These are phyloP conservation scores for Eupleurogrammus muticus DNA, from an alignment of 2,797 vertebrate genomes.

Conservation along the genomic window DNA sequence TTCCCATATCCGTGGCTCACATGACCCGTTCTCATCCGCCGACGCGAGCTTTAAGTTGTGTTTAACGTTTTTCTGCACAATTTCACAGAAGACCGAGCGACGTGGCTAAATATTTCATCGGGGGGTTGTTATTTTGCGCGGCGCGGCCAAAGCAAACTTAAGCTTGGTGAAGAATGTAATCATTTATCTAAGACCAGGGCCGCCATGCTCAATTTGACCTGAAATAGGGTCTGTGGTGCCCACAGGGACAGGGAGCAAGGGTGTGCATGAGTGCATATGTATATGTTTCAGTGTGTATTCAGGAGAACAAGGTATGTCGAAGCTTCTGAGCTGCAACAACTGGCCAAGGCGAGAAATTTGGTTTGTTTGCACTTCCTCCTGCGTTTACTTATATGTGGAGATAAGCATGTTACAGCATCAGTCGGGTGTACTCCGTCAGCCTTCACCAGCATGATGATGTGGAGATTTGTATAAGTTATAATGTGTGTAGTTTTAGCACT, in stretches of 20 bases:
- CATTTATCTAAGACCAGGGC: constrained; percentile 81
- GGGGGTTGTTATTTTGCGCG: constrained; percentile 73
- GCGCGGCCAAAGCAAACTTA: constrained; percentile 80
- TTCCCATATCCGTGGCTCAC: constrained; percentile 73
- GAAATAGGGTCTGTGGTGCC: constrained; percentile 72
- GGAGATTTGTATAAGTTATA: not conserved
- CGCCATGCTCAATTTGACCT: constrained; percentile 80
- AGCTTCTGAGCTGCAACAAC: constrained; percentile 51
- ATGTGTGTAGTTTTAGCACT: constrained; percentile 11
- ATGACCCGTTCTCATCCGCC: constrained; percentile 51
- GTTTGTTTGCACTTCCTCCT: constrained; percentile 52
- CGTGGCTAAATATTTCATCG: constrained; percentile 75
- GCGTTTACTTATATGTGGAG: constrained; percentile 46
- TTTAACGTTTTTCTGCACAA: constrained; percentile 74
- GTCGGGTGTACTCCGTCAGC: constrained; percentile 23
- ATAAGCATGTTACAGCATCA: constrained; percentile 41
- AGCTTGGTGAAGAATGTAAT: constrained; percentile 79
- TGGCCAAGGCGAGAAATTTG: constrained; percentile 36
- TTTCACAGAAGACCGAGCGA: constrained; percentile 69
- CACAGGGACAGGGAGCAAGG: constrained; percentile 51
- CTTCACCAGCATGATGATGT: constrained; percentile 16
- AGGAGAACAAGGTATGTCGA: constrained; percentile 40
- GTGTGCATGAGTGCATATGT: constrained; percentile 58
- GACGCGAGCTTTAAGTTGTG: constrained; percentile 52
- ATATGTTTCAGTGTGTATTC: constrained; percentile 48